Base-by-base conservation (phyloP, 2,888 invertebrate genomes). In the Osmoderma eremita region DNA sequence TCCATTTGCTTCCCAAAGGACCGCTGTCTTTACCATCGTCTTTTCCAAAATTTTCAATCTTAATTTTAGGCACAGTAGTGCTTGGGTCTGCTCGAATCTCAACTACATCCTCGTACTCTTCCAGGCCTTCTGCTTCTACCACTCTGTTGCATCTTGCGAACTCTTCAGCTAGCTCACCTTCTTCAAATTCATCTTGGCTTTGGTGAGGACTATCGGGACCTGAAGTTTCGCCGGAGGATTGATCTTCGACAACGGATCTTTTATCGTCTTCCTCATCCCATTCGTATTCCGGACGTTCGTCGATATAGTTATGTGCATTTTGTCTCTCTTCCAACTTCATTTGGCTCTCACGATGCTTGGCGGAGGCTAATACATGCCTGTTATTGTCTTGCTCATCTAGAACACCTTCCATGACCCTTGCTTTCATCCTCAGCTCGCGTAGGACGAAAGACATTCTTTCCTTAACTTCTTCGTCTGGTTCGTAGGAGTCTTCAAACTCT, bases 1-100 rank as follows among this genome's bases (percentile, higher is more conserved):
- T 95, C 95, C 95, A 95, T 80, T 94, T 94, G 78, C 94, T 94
- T 6, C 93, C 91, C 61, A 90, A 86, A 10, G 87, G 88, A 12
- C 84, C 80, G 10, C 74, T 74, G 66, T 78, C 80, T 70, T 80
- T 81, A 4, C 75, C 73, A 8, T 71, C 71, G 67, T 81, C 80
- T 42, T 80, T 79, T 67, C 78, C 76, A 45, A 78, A 77, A 63
- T 79, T 75, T 76, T 86, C 85, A 61, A 86, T 83, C 75, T 84
- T 83, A 71, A 86, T 86, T 75, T 83, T 81, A 1, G 86, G 86
- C 63, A 86, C 79, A 61, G 81, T 79, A 5, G 78, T 77, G 15
- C 79, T 77, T 62, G 78, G 79, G 54, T 76, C 78, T 66, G 80
- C 79, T 39, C 75, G 78, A 66, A 81, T 77, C 61, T 80, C 81